Base-by-base conservation (phyloP, 1,140 invertebrate species). In the Lepidostoma basale region DNA sequence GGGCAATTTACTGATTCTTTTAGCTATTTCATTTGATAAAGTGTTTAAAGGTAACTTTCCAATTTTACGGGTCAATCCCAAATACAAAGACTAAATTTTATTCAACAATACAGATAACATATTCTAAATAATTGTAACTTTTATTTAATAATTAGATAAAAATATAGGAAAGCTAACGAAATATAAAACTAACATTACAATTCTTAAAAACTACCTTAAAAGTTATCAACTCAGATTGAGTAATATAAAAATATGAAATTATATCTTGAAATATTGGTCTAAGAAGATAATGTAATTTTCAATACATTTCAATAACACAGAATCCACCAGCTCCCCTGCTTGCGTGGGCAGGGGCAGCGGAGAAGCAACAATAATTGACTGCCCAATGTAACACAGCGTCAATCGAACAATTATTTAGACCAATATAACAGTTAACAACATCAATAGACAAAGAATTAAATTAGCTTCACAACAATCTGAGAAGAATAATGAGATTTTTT, bases 221-320 rank as follows among this genome's bases (percentile, higher is more conserved):
- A 62, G 20, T 40, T 62, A 62, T 22, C 25, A 62, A 62, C 59
- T 62, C 59, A 62, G 25, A 59, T 23, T 28, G 59, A 62, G 59
- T 62, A 45, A 62, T 62, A 62, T 28, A 62, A 62, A 62, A 62
- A 62, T 62, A 62, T 28, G 23, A 62, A 62, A 62, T 59, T n/a
- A 59, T 42, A 59, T 62, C 45, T 59, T 22, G 54, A 36, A 23
- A 62, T 44, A 62, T 62, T 62, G 42, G 39, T 44, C 59, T 44
- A 39, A 40, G n/a, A 39, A 56, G 3, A 54, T 30, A 56, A 3
- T 14, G 8, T 23, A 25, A 22, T 49, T 18, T 49, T 20, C 25
- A 49, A 49, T 23, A 49, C 20, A 25, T 47, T 47, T 36, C 20
- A n/a, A n/a, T n/a, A n/a, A n/a, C n/a, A n/a, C n/a, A n/a, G n/a